phyloP scores from a whole-genome alignment of 2,113 vertebrate species.

The Perccottus glenii region DNA sequence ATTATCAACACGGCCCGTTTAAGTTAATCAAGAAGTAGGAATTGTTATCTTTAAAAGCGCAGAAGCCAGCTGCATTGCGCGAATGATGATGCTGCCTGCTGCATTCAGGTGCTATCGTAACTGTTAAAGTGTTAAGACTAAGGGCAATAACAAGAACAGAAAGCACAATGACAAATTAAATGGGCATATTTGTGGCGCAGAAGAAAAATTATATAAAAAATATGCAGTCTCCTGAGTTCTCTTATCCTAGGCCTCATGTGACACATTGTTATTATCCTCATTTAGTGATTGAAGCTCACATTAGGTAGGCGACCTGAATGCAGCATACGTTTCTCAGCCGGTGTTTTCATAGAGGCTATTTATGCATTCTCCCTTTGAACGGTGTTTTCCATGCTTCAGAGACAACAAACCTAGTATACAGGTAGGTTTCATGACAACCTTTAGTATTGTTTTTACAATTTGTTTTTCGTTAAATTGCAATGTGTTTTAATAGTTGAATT shows the following conservation, averaged over 20 bases:
- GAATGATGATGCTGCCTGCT: constrained; percentile 41
- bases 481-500: constrained; percentile 7
- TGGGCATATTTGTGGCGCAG: too few species aligned
- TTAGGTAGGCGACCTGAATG: constrained; percentile 29
- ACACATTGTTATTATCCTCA: not conserved
- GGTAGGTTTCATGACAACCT: constrained; percentile 64
- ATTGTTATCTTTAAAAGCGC: constrained; percentile 38
- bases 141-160: not conserved
- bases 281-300: rapidly evolving
- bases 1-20: constrained; percentile 23
- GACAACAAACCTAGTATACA: constrained; percentile 65
- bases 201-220: too few species aligned
- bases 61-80: constrained; percentile 35
- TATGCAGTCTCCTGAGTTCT: not conserved
- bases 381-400: constrained; percentile 72
- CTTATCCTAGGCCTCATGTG: too few species aligned
- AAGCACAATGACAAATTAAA: not conserved
- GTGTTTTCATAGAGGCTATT: constrained; percentile 56
- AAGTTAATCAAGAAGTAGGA: too few species aligned
- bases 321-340: constrained; percentile 54
- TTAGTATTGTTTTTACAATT: not conserved
- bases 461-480: constrained; percentile 5
- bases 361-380: constrained; percentile 44
- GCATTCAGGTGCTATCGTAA: constrained; percentile 15
- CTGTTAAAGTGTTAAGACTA: rapidly evolving